Evolutionary conservation across 2,113 vertebrate genomes (phyloP).

Genomic region (Pachyramphus minor): DNA sequence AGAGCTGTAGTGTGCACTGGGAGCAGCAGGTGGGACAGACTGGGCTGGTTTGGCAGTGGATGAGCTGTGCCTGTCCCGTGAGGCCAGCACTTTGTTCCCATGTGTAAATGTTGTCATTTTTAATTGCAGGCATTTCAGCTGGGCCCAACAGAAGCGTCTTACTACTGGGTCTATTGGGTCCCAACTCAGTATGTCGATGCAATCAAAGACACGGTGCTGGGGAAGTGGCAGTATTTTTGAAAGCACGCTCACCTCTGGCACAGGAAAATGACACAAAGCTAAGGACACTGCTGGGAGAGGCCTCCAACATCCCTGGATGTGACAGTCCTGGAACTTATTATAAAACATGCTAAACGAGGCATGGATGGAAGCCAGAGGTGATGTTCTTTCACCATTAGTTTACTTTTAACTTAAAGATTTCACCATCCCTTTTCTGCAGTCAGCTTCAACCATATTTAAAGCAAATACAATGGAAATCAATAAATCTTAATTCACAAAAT

Average conservation of each 20-base stretch:
- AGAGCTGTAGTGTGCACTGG: accelerated
- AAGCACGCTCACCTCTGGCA: constrained; percentile 96
- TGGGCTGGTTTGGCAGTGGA: neutral
- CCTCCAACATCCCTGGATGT: constrained; percentile 76
- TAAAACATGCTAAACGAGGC: constrained; percentile 67
- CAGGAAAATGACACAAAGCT: constrained; percentile 83
- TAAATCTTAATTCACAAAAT: constrained; percentile 74
- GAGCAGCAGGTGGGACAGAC: neutral
- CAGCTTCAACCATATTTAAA: constrained; percentile 80
- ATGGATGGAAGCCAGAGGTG: constrained; percentile 82
- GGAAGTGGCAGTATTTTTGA: constrained; percentile 99
- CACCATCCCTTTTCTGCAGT: constrained; percentile 76
- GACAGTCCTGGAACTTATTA: constrained; percentile 77
- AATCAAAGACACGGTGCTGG: constrained; percentile 99
- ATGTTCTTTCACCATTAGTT: constrained; percentile 82
- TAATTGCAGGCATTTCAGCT: constrained; percentile 92
- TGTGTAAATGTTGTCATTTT: constrained; percentile 65
- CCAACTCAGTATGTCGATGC: constrained; percentile 98
- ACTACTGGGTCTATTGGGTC: constrained; percentile 99
- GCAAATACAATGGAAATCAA: constrained; percentile 75
- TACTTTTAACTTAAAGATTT: constrained; percentile 81
- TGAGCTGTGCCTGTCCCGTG: neutral
- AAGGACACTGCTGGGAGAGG: constrained; percentile 83
- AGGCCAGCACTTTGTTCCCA: neutral
- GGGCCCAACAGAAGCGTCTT: constrained; percentile 99